Evolutionary conservation across 2,888 invertebrate genomes (phyloP), one percentile per base, ranked within the genome.

Genomic region (Carterocephalus palaemon): DNA sequence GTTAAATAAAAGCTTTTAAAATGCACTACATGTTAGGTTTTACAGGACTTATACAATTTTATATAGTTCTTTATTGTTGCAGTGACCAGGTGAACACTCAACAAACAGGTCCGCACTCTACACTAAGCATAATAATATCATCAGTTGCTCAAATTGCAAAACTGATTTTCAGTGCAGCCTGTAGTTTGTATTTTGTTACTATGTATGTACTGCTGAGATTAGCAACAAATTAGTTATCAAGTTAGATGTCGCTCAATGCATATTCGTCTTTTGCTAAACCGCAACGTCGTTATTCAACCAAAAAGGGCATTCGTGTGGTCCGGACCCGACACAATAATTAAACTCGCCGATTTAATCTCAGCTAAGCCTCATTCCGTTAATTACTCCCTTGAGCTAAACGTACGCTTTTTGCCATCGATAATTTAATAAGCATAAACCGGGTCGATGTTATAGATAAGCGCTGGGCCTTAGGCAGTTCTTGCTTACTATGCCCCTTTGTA

Each of bases 331-430:
- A 75, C 78, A 79, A 77, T 82, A 84, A 85, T 85, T 85, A 85
- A 67, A 70, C 63, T 55, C 71, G 64, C 74, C 79, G 86, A 85
- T 86, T 81, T 80, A 77, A 84, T 77, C 70, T 64, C 56, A 59
- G 69, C 81, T 85, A 84, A 82, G 80, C 72, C 74, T 75, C 78
- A 80, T 80, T 82, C 77, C 61, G 73, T 80, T 86, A 86, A 86
- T 85, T 86, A 85, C 85, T 86, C 85, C 86, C 86, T 85, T 79
- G 82, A 86, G 86, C 86, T 74, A 86, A 81, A 82, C 68, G 72
- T 69, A 65, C 68, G 63, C 72, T 78, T 85, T 83, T 85, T 82
- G 81, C 86, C 72, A 75, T 81, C 79, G 75, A 84, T 73, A 81
- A 83, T 82, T 81, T 85, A 83, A 86, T 86, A 85, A 84, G 76